phyloP scores from a whole-genome alignment of 2,888 invertebrate genomes.

The Elysia crispata region DNA sequence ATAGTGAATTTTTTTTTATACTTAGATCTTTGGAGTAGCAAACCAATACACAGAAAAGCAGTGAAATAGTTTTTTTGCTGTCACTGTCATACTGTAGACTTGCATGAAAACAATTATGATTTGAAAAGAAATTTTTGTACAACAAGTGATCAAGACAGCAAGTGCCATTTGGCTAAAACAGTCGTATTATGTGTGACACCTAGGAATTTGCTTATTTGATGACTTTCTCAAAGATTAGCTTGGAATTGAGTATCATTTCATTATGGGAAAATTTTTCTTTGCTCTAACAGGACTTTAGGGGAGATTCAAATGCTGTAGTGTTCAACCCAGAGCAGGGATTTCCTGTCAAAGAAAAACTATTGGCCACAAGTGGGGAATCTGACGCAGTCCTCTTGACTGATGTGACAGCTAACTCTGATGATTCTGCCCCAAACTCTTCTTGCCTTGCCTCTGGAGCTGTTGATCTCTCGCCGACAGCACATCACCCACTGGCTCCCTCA shows the following conservation, averaged over 20 bases:
- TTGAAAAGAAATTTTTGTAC: no score
- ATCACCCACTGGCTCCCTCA: not conserved
- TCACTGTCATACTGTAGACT: no score
- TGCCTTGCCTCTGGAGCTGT: constrained; percentile 16
- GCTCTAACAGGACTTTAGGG: constrained; percentile 56
- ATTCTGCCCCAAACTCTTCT: not conserved
- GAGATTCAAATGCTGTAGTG: constrained; percentile 49
- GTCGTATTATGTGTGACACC: no score
- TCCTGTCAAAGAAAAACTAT: constrained; percentile 35
- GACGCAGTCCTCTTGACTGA: not conserved
- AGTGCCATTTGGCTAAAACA: no score
- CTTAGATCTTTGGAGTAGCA: no score
- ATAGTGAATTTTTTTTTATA: no score
- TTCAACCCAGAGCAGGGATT: constrained; percentile 6
- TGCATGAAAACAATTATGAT: no score
- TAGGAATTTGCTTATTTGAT: no score
- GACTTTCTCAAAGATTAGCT: no score
- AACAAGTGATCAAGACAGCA: not conserved
- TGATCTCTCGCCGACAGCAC: not conserved
- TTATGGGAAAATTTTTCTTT: not conserved
- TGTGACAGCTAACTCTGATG: not conserved
- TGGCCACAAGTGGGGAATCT: constrained; percentile 33
- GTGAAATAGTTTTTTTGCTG: no score
- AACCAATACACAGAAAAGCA: no score
- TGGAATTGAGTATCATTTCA: no score